A percentile compares a stretch with the other conserved stretches of the same genome.
These are phyloP conservation scores for Columba livia DNA, from an alignment of 2,113 vertebrate species.

Conservation along the genomic window DNA sequence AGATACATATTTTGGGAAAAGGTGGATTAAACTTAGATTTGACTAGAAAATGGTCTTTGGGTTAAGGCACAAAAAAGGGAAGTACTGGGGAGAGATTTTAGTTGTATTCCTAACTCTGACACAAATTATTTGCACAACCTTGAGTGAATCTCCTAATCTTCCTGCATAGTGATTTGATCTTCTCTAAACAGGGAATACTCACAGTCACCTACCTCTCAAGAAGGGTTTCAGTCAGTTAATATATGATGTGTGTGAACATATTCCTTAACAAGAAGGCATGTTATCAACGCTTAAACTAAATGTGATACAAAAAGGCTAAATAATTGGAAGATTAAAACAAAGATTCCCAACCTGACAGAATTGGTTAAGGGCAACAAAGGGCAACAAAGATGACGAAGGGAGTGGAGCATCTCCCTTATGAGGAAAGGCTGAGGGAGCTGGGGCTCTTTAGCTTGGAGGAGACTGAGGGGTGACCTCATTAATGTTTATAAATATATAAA, in stretches of 20 bases:
- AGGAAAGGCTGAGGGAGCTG: too few species aligned
- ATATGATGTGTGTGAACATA: background rate
- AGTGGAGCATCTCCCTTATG: too few species aligned
- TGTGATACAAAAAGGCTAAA: background rate
- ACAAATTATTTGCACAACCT: background rate
- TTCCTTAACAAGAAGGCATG: background rate
- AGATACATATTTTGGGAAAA: background rate
- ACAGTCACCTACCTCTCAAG: background rate
- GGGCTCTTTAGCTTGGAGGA: too few species aligned
- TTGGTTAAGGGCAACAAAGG: background rate
- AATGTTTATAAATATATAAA: too few species aligned
- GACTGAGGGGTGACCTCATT: too few species aligned
- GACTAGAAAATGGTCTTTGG: background rate
- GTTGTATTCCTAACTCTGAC: background rate
- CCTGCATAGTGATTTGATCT: background rate
- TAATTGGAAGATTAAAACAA: background rate
- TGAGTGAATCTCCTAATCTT: slow-evolving; percentile 7
- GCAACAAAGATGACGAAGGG: too few species aligned
- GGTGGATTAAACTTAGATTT: background rate
- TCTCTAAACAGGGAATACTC: background rate
- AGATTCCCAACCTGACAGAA: background rate
- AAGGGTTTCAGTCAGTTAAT: background rate
- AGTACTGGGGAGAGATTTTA: background rate
- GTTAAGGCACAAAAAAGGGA: background rate
- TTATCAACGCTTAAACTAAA: background rate